Evolutionary conservation across 1,140 invertebrate species (phyloP).

Genomic region (Pseudomyrmex concolor): DNA sequence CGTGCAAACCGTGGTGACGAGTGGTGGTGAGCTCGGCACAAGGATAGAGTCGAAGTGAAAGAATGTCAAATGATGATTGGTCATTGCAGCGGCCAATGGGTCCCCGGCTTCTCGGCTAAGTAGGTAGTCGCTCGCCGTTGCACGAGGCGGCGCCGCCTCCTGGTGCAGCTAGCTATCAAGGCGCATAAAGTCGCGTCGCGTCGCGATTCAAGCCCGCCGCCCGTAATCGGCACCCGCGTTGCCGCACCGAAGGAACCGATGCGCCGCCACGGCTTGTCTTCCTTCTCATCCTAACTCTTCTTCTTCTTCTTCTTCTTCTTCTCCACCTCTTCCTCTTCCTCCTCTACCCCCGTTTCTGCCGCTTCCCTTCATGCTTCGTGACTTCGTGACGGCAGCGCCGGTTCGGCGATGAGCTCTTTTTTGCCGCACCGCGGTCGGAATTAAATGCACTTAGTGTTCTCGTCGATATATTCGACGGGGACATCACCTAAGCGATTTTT

Average conservation of each 20-base stretch:
- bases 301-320: slow-evolving; percentile 10
- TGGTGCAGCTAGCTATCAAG: slow-evolving; percentile 73
- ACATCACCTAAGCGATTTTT: slow-evolving; percentile 1
- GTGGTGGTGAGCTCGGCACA: slow-evolving; percentile 7
- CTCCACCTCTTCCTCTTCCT: background rate
- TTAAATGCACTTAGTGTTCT: slow-evolving; percentile 58
- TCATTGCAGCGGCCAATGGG: slow-evolving; percentile 83
- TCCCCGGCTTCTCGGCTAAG: slow-evolving; percentile 75
- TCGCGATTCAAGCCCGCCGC: slow-evolving; percentile 44
- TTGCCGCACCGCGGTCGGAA: slow-evolving; percentile 25
- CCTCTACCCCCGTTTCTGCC: background rate
- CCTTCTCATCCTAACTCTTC: background rate
- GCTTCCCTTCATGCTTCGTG: slow-evolving; percentile 19
- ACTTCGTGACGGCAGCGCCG: slow-evolving; percentile 30
- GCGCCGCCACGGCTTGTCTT: background rate
- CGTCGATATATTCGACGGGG: slow-evolving; percentile 35
- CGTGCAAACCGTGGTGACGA: slow-evolving; percentile 55
- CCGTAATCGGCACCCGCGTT: slow-evolving; percentile 51
- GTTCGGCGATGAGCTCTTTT: slow-evolving; percentile 49
- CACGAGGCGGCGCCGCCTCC: slow-evolving; percentile 79
- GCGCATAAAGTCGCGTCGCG: slow-evolving; percentile 69
- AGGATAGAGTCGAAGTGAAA: slow-evolving; percentile 75
- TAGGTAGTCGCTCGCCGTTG: slow-evolving; percentile 77
- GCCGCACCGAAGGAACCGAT: slow-evolving; percentile 33
- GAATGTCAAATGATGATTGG: slow-evolving; percentile 85